phyloP scores from a whole-genome alignment of 2,113 vertebrate species.

The Ochotona curzoniae region DNA sequence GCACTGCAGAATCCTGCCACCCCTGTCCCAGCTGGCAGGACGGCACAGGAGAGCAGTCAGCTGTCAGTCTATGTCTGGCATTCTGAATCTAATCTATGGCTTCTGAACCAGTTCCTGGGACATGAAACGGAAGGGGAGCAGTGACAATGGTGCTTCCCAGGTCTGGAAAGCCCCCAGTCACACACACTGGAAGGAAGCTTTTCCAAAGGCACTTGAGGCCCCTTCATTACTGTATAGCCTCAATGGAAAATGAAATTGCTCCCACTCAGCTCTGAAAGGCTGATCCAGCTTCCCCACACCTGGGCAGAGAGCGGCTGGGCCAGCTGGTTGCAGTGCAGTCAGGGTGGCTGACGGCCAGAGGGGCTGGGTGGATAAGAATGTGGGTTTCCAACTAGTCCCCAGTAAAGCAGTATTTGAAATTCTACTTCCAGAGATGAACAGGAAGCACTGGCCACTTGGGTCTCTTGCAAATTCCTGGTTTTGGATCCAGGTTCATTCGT shows the following conservation, averaged over 20 bases:
- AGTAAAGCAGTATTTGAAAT: slow-evolving; percentile 55
- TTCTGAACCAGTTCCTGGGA: slow-evolving; percentile 80
- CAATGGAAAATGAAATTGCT: slow-evolving; percentile 56
- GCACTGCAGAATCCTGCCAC: neutral
- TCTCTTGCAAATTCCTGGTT: neutral
- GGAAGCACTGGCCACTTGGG: neutral
- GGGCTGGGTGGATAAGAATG: slow-evolving; percentile 10
- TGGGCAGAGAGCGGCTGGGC: slow-evolving; percentile 67
- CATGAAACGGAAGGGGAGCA: slow-evolving; percentile 68
- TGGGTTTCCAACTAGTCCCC: neutral
- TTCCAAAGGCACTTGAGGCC: slow-evolving; percentile 64
- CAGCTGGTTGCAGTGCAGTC: slow-evolving; percentile 64
- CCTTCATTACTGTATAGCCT: slow-evolving; percentile 65
- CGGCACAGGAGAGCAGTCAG: slow-evolving; percentile 68
- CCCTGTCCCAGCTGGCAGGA: neutral
- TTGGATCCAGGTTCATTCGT: neutral
- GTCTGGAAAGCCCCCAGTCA: slow-evolving; percentile 66
- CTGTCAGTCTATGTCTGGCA: slow-evolving; percentile 43
- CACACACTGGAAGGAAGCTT: slow-evolving; percentile 62
- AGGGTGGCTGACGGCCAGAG: slow-evolving; percentile 59
- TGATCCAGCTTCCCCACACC: slow-evolving; percentile 62
- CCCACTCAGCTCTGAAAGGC: slow-evolving; percentile 45
- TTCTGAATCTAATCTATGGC: slow-evolving; percentile 40
- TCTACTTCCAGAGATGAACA: slow-evolving; percentile 30
- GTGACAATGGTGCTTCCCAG: slow-evolving; percentile 50